Evolutionary conservation across 2,888 invertebrate species (phyloP).

Genomic region (Trichacis sp.): DNA sequence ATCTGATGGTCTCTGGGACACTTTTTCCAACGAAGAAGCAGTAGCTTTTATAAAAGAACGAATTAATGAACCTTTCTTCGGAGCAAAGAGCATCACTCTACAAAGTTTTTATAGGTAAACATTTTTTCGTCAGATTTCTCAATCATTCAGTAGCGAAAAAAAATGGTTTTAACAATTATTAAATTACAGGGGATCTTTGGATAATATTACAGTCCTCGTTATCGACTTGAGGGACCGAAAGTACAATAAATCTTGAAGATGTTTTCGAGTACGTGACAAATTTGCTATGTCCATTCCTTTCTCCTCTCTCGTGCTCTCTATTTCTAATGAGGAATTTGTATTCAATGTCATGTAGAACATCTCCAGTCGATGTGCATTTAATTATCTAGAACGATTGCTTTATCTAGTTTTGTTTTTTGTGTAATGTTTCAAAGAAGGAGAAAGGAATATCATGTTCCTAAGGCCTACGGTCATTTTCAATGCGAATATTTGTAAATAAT

Average conservation of each 20-base stretch:
- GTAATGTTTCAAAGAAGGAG: not conserved
- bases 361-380: not conserved
- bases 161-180: too few relatives aligned
- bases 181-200: constrained; percentile 82
- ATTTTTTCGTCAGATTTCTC: too few relatives aligned
- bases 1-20: constrained; percentile 97
- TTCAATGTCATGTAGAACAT: too few relatives aligned
- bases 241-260: not conserved
- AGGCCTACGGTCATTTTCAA: not conserved
- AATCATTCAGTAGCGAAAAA: too few relatives aligned
- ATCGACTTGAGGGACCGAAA: constrained; percentile 79
- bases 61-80: constrained; percentile 87
- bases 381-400: not conserved
- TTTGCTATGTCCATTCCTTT: not conserved
- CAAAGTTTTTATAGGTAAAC: constrained; percentile 82
- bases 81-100: constrained; percentile 90
- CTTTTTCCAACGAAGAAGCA: constrained; percentile 94
- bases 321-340: too few relatives aligned
- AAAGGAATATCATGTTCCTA: not conserved
- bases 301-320: not conserved
- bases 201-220: constrained; percentile 95
- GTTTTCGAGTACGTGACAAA: not conserved
- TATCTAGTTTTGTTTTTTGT: not conserved
- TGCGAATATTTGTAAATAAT: not conserved
- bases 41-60: constrained; percentile 88